These are phyloP conservation scores for Antheraea pernyi DNA, from an alignment of 1,140 invertebrate genomes.

Conservation along the genomic window DNA sequence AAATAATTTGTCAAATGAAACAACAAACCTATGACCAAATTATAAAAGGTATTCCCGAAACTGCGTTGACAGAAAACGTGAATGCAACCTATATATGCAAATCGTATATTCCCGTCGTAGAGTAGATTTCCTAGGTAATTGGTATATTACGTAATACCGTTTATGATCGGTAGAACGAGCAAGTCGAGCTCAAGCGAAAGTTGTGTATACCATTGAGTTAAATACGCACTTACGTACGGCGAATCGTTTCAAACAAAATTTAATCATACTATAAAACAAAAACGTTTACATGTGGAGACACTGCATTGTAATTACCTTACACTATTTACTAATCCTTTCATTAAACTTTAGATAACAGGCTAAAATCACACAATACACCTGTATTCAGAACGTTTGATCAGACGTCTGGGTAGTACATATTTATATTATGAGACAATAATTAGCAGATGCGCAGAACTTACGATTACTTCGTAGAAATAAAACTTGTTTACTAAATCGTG, in stretches of 20 bases:
- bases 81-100: background rate
- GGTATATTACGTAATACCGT: slow-evolving; percentile 10
- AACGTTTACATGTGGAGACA: background rate
- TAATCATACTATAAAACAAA: background rate
- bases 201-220: slow-evolving; percentile 2
- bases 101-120: background rate
- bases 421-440: background rate
- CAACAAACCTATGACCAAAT: no score
- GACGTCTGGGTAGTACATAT: background rate
- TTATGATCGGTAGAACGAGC: slow-evolving; percentile 9
- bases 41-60: no score
- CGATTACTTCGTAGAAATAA: background rate
- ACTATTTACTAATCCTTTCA: background rate
- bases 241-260: background rate
- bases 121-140: slow-evolving; percentile 11
- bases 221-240: background rate
- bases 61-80: no score
- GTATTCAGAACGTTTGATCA: background rate
- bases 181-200: slow-evolving; percentile 14
- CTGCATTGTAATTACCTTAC: background rate
- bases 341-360: background rate
- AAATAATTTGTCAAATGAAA: no score
- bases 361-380: background rate
- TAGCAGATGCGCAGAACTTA: no score
- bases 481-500: no score